Evolutionary conservation across 2,113 vertebrate species (phyloP).

Genomic region (Salvelinus namaycush): DNA sequence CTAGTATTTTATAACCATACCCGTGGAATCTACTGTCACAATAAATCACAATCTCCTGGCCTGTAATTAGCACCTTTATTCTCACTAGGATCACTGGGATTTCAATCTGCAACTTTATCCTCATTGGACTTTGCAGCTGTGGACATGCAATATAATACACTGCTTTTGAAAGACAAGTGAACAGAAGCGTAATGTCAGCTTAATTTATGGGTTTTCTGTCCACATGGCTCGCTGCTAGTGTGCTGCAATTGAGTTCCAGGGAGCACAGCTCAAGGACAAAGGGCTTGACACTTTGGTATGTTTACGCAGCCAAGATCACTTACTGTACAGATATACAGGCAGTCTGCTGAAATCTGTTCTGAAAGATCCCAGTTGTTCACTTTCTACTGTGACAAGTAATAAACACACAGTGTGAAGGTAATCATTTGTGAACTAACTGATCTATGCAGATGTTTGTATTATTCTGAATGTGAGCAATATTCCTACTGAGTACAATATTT

Average conservation of each 20-base stretch:
- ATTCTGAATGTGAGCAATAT: too few relatives aligned
- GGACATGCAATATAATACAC: constrained; percentile 34
- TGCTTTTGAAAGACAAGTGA: constrained; percentile 60
- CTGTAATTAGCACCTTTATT: constrained; percentile 60
- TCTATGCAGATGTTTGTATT: too few relatives aligned
- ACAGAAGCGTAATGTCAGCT: constrained; percentile 59
- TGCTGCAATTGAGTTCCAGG: constrained; percentile 62
- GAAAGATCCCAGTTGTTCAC: constrained; percentile 17
- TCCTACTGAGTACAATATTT: too few relatives aligned
- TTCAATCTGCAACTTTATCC: constrained; percentile 52
- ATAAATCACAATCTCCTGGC: constrained; percentile 57
- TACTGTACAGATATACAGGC: constrained; percentile 6
- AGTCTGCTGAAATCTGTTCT: constrained; percentile 20
- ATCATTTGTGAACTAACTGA: too few relatives aligned
- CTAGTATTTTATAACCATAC: constrained; percentile 48
- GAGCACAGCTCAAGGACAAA: constrained; percentile 57
- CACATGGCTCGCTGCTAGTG: constrained; percentile 28
- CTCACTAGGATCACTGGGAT: constrained; percentile 49
- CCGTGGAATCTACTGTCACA: constrained; percentile 30
- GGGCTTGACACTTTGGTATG: constrained; percentile 60
- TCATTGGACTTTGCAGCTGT: constrained; percentile 21
- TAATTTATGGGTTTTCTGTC: constrained; percentile 64
- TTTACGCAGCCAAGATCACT: constrained; percentile 50
- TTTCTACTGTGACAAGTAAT: constrained; percentile 7
- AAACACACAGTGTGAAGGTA: too few relatives aligned